Evolutionary conservation across 1,140 invertebrate genomes (phyloP).

Genomic region (Trachelipus rathkii): DNA sequence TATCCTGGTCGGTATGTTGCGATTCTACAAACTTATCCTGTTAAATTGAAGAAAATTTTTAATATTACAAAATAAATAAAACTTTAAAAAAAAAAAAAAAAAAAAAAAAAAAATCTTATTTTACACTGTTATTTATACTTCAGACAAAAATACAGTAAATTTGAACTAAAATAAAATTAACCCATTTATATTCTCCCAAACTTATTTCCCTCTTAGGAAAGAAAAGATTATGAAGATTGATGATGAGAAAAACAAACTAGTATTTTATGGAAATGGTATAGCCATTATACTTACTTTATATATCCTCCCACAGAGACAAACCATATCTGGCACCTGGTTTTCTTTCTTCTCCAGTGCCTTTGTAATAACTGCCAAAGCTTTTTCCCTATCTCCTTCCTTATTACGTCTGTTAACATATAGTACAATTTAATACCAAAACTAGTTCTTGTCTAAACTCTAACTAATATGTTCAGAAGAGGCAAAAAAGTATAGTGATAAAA

Average conservation of each 20-base stretch:
- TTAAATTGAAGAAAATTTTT: background rate
- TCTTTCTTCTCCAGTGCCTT: constrained; percentile 86
- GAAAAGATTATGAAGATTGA: no score
- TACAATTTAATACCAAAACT: background rate
- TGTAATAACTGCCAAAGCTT: constrained; percentile 84
- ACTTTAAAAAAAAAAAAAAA: no score
- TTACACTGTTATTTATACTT: background rate
- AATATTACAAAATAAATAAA: background rate
- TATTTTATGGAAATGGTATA: no score
- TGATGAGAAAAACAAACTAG: background rate
- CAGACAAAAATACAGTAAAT: no score
- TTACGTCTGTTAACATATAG: constrained; percentile 65
- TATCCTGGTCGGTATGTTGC: constrained; percentile 79
- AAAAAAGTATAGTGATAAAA: constrained; percentile 10
- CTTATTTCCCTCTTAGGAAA: no score
- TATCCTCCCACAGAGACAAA: constrained; percentile 70
- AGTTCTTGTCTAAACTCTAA: background rate
- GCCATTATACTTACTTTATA: constrained; percentile 37
- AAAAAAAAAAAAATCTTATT: no score
- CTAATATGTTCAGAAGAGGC: background rate
- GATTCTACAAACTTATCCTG: constrained; percentile 97
- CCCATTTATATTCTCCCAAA: no score
- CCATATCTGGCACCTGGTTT: constrained; percentile 90
- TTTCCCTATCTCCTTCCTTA: constrained; percentile 87
- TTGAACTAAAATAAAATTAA: no score